A percentile compares a stretch with the other conserved stretches of the same genome.
Conservation (phyloP, 2,113 vertebrate genomes). For the Tyto alba region DNA sequence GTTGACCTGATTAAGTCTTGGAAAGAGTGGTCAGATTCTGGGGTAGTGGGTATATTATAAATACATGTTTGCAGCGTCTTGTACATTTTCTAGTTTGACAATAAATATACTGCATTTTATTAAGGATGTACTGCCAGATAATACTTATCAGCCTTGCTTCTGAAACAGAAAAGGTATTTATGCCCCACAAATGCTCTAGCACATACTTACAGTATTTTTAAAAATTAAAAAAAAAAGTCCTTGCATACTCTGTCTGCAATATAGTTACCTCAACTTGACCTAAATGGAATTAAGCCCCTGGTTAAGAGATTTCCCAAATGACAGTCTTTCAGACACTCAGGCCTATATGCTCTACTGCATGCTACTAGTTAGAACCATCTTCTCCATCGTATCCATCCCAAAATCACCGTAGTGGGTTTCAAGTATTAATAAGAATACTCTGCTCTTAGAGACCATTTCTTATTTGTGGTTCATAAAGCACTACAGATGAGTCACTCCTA, state of each 20-base stretch:
- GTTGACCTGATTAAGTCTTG: background rate
- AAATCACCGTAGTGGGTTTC: background rate
- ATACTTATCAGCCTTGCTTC: background rate
- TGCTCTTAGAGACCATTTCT: background rate
- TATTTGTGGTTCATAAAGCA: background rate
- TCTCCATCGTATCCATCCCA: background rate
- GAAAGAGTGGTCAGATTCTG: background rate
- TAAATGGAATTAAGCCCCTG: background rate
- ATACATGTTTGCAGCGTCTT: background rate
- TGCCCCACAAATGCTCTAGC: background rate
- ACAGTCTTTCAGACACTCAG: background rate
- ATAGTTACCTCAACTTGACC: background rate
- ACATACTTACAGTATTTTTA: background rate
- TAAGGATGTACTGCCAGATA: background rate
- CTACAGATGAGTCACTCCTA: background rate
- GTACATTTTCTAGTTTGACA: background rate
- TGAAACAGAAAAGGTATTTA: background rate
- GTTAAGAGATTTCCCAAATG: background rate
- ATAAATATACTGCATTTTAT: background rate
- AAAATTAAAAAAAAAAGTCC: background rate
- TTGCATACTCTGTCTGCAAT: background rate
- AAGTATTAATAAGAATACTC: background rate
- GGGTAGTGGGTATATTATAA: background rate
- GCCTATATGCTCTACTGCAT: accelerated
- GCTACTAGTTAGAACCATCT: background rate